Conservation (phyloP, 2,888 invertebrate genomes). For the Tipula confusa region DNA sequence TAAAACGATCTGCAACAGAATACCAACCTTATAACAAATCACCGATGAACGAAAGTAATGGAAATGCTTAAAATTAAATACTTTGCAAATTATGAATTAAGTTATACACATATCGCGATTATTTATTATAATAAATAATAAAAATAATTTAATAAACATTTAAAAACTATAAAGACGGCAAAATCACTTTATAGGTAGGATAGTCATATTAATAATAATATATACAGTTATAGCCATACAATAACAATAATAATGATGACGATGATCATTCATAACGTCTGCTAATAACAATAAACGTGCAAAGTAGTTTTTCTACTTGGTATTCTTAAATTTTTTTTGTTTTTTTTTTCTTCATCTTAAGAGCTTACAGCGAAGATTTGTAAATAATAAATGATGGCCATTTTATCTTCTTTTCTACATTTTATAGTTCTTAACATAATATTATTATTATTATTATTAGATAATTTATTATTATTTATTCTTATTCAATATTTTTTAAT, state of each 20-base stretch:
- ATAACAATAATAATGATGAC: not conserved
- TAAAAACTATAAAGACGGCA: not conserved
- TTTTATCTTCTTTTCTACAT: not conserved
- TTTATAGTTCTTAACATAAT: too few relatives aligned
- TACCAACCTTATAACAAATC: too few relatives aligned
- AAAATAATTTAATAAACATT: not conserved
- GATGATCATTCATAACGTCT: not conserved
- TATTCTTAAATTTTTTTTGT: not conserved
- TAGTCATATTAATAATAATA: not conserved
- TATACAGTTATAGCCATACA: too few relatives aligned
- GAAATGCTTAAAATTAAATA: not conserved
- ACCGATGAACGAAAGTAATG: not conserved
- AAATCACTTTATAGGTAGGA: not conserved
- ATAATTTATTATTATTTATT: conserved; percentile 9
- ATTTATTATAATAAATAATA: not conserved
- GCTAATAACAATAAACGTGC: not conserved
- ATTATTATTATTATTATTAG: too few relatives aligned
- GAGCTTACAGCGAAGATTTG: too few relatives aligned
- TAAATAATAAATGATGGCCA: not conserved
- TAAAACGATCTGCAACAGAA: too few relatives aligned
- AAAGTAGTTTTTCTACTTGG: not conserved
- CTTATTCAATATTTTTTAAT: not conserved
- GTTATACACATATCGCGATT: not conserved
- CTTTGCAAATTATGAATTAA: not conserved
- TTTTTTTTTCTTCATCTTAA: not conserved